phyloP scores from a whole-genome alignment of 37 sponge, comb jelly and placozoan species.

The Geodia barretti region DNA sequence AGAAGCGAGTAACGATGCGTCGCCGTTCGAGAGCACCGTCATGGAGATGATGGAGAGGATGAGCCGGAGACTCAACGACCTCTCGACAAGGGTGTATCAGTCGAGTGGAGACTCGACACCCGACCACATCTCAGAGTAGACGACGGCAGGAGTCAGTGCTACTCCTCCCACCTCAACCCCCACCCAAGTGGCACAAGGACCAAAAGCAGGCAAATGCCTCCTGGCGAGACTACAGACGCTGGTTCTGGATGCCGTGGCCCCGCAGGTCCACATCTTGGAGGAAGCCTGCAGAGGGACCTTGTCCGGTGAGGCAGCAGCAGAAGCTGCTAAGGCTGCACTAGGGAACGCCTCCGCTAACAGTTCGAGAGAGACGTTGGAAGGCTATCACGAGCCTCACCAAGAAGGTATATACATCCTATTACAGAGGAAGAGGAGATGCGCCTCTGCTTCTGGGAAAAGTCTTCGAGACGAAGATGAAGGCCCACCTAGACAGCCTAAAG shows the following conservation, averaged over 20 bases:
- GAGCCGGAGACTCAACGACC: conserved; percentile 1
- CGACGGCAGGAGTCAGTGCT: too few relatives aligned
- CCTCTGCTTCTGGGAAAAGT: not conserved
- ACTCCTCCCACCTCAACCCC: too few relatives aligned
- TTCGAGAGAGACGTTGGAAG: not conserved
- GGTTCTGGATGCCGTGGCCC: conserved; percentile 12
- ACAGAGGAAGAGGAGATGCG: conserved; percentile 8
- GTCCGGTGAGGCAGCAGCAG: not conserved
- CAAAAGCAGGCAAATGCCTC: not conserved
- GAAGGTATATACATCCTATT: not conserved
- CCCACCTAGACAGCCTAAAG: not conserved
- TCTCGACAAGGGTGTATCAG: not conserved
- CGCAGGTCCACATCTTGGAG: not conserved
- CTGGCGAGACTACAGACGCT: conserved; percentile 4
- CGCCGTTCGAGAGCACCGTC: not conserved
- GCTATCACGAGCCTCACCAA: not conserved
- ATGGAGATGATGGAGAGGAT: not conserved
- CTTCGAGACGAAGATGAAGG: conserved; percentile 11
- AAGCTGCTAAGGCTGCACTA: conserved; percentile 5
- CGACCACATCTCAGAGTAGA: too few relatives aligned
- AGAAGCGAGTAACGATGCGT: not conserved
- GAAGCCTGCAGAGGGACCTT: not conserved
- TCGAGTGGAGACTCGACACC: not conserved
- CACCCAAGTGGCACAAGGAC: too few relatives aligned
- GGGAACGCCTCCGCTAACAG: conserved; percentile 8